Evolutionary conservation across 2,888 invertebrate species (phyloP).

Genomic region (Lutraria lutraria): DNA sequence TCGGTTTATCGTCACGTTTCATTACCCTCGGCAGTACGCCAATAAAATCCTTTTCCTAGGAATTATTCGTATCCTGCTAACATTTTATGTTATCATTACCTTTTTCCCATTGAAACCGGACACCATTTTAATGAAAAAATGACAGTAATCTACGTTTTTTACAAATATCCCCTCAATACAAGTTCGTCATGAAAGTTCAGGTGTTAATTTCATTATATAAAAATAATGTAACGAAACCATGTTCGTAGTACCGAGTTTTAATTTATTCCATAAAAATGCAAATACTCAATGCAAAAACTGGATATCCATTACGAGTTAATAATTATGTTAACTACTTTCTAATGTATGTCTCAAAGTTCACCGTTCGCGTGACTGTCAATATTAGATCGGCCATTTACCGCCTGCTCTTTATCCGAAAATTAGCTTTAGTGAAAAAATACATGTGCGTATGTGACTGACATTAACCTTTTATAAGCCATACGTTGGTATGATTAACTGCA

Average conservation of each 20-base stretch:
- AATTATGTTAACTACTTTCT: constrained; percentile 20
- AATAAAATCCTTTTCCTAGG: constrained; percentile 32
- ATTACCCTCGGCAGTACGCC: constrained; percentile 37
- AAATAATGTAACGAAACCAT: constrained; percentile 12
- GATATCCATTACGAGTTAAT: background rate
- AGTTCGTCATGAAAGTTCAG: background rate
- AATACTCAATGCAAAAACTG: background rate
- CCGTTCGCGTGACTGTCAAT: background rate
- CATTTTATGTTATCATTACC: background rate
- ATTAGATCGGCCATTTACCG: background rate
- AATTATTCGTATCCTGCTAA: background rate
- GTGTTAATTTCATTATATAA: constrained; percentile 21
- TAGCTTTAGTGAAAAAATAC: background rate
- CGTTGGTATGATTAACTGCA: too few species aligned
- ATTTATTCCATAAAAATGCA: constrained; percentile 27
- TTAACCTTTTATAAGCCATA: too few species aligned
- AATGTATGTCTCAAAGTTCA: constrained; percentile 1
- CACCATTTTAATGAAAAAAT: background rate
- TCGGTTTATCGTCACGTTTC: constrained; percentile 52
- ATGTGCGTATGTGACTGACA: background rate
- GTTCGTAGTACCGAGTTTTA: background rate
- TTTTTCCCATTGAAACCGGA: background rate
- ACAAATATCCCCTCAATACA: background rate
- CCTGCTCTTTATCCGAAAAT: background rate
- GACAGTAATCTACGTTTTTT: constrained; percentile 11